Evolutionary conservation across 2,797 vertebrate species (phyloP), one percentile per base, ranked within the genome.

Genomic region (Neosilurus mollespiculum): DNA sequence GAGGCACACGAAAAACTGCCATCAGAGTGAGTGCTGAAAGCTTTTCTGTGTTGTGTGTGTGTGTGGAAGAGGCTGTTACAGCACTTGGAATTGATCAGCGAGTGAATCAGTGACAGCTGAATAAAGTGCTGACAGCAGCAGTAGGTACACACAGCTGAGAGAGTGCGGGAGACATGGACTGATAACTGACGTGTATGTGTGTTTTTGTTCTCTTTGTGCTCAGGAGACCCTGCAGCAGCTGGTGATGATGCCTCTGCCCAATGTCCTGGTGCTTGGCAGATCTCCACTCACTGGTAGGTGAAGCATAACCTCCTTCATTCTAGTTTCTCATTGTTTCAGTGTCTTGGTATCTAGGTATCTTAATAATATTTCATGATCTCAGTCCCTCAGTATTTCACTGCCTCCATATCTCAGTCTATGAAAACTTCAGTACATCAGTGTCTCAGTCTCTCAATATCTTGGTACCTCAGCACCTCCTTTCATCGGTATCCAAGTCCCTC

Each of bases 191-290:
- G 20, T 18, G 69, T 70, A 83, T 86, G 58, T 54, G 51, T 80
- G 62, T 30, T 51, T 79, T 14, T 59, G 26, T 30, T 62, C 20
- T 76, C 22, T 81, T 54, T 81, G 51, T 84, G 82, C 53, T 71
- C 90, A 99, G 98, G 98, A 99, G 91, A 96, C 88, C 87, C 95
- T 99, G 85, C 97, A 98, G 90, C 98, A 99, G 89, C 90, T 99
- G 91, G 96, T 99, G 86, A 96, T 98, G 97, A 99, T 99, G 98
- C 95, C 97, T 87, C 93, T 99, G 89, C 98, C 98, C 85, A 96
- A 99, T 78, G 95, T 99, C 83, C 91, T 99, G 92, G 93, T 96
- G 82, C 95, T 99, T 88, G 97, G 98, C 83, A 95, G 96, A 89
- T 96, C 94, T 87, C 97, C 98, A 70, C 96, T 98, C 86, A 96